Conservation (phyloP, 1,140 invertebrate species). For the Pachypeltis micranthus region DNA sequence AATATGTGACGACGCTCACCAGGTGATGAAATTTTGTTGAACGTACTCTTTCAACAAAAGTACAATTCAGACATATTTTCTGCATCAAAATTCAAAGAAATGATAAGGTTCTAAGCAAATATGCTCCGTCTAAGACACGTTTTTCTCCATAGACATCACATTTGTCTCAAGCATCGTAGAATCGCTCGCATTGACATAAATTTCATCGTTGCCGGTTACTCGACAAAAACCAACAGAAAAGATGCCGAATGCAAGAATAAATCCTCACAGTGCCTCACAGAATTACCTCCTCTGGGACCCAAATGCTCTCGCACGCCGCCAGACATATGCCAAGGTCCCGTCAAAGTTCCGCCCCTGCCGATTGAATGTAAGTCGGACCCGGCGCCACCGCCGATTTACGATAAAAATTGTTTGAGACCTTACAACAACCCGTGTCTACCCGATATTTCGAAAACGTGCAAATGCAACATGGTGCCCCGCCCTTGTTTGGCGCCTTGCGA, state of each 20-base stretch:
- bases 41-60: no score
- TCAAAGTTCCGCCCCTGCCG: background rate
- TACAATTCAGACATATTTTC: no score
- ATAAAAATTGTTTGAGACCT: background rate
- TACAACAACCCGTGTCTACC: conserved; percentile 10
- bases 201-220: no score
- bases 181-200: no score
- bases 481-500: conserved; percentile 4
- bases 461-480: background rate
- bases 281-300: background rate
- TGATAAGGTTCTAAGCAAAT: background rate
- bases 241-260: background rate
- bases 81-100: background rate
- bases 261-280: background rate
- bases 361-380: background rate
- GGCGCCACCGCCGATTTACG: background rate
- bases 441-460: background rate
- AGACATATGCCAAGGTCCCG: background rate
- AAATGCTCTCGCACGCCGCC: background rate
- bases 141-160: background rate
- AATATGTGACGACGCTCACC: no score
- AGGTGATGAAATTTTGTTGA: no score
- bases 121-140: background rate
- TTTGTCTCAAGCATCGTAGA: no score
- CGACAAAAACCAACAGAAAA: no score